Evolutionary conservation across 2,888 invertebrate genomes (phyloP).

Genomic region (Ectemnius continuus): DNA sequence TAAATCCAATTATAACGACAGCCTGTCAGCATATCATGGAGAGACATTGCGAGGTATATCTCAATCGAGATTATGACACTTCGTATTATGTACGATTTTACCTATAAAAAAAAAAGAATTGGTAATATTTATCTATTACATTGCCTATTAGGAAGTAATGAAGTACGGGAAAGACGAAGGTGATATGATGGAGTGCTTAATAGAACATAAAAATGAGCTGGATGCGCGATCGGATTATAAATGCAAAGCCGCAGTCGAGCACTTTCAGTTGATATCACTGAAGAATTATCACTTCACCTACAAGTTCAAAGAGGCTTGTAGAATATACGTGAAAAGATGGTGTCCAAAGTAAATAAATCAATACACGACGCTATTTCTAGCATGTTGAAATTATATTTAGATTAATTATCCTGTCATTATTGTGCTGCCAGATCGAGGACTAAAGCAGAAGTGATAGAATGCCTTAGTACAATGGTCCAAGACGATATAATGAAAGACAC

Average conservation of each 20-base stretch:
- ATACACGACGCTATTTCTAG: constrained; percentile 4
- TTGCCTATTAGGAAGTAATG: constrained; percentile 79
- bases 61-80: background rate
- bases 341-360: constrained; percentile 78
- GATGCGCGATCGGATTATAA: constrained; percentile 88
- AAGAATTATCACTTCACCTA: constrained; percentile 96
- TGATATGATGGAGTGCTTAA: constrained; percentile 96
- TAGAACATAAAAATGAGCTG: constrained; percentile 93
- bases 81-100: background rate
- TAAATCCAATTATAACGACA: constrained; percentile 93
- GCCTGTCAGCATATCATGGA: constrained; percentile 90
- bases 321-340: constrained; percentile 84
- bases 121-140: constrained; percentile 16
- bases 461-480: constrained; percentile 93
- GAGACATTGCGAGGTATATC: constrained; percentile 83
- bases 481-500: constrained; percentile 88
- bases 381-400: background rate
- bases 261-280: constrained; percentile 95
- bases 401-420: background rate
- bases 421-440: constrained; percentile 82
- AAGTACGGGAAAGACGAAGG: constrained; percentile 88
- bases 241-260: constrained; percentile 96
- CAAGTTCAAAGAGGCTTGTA: constrained; percentile 97
- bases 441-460: constrained; percentile 89
- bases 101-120: background rate